A percentile compares a stretch with the other conserved stretches of the same genome.
phyloP scores from a whole-genome alignment of 2,888 invertebrate species.

The Podotricha telesiphe region DNA sequence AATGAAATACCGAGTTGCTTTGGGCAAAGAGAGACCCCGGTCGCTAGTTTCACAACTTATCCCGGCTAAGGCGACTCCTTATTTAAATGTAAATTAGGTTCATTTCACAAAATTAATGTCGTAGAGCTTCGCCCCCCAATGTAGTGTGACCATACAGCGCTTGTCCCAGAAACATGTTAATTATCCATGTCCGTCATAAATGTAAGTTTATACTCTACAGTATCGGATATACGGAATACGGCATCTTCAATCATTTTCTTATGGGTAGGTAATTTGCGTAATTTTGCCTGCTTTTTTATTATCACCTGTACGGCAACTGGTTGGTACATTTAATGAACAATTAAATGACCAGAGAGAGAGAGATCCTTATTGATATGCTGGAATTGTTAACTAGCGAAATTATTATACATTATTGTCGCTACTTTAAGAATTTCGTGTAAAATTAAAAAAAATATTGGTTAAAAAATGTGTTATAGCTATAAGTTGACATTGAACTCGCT shows the following conservation, averaged over 20 bases:
- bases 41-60: constrained; percentile 83
- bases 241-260: constrained; percentile 17
- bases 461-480: constrained; percentile 1
- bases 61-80: constrained; percentile 86
- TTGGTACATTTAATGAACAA: constrained; percentile 6
- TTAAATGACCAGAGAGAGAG: constrained; percentile 13
- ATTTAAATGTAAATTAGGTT: constrained; percentile 96
- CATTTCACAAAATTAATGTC: constrained; percentile 95
- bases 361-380: neutral
- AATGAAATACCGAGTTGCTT: constrained; percentile 79
- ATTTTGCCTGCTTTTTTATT: constrained; percentile 4
- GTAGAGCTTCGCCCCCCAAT: constrained; percentile 82
- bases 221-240: neutral
- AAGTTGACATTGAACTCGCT: neutral
- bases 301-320: constrained; percentile 1
- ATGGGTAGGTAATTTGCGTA: constrained; percentile 12
- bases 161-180: constrained; percentile 33
- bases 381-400: neutral
- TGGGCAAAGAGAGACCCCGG: constrained; percentile 77
- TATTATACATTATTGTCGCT: neutral
- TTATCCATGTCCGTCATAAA: neutral
- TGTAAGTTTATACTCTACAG: neutral
- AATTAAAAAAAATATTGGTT: constrained; percentile 1
- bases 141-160: constrained; percentile 62
- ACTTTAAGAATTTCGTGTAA: no score